phyloP scores from a whole-genome alignment of 2,113 vertebrate genomes.

The Gymnorhina tibicen region DNA sequence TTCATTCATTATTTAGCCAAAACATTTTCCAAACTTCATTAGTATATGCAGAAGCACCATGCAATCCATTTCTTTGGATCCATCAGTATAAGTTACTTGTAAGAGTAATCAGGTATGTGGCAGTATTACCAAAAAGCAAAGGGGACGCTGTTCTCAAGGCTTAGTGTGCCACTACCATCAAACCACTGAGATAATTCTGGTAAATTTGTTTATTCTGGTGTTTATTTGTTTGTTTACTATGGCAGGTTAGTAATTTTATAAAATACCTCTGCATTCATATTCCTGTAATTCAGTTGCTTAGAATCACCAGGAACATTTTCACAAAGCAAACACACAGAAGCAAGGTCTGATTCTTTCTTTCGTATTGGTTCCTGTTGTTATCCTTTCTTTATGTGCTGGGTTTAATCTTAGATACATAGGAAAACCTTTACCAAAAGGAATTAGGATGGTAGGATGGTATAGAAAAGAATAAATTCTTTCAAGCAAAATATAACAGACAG shows the following conservation, averaged over 20 bases:
- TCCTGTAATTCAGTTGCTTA: neutral
- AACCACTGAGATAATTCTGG: neutral
- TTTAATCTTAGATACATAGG: neutral
- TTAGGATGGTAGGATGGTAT: neutral
- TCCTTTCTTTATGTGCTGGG: neutral
- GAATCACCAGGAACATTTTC: neutral
- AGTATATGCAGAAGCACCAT: neutral
- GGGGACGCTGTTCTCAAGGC: neutral
- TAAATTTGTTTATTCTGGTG: neutral
- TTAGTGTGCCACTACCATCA: neutral
- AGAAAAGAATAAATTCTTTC: neutral
- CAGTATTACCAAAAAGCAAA: neutral
- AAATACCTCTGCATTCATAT: neutral
- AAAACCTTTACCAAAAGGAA: neutral
- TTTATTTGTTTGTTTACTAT: neutral
- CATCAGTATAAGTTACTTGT: neutral
- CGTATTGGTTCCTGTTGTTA: neutral
- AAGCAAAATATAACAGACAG: neutral
- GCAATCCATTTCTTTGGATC: neutral
- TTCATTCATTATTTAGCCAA: neutral
- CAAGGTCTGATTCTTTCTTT: neutral
- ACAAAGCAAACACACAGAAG: neutral
- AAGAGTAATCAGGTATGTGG: neutral
- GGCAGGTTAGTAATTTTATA: neutral
- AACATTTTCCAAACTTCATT: neutral